Evolutionary conservation across 2,888 invertebrate genomes (phyloP).

Genomic region (Luperina testacea): DNA sequence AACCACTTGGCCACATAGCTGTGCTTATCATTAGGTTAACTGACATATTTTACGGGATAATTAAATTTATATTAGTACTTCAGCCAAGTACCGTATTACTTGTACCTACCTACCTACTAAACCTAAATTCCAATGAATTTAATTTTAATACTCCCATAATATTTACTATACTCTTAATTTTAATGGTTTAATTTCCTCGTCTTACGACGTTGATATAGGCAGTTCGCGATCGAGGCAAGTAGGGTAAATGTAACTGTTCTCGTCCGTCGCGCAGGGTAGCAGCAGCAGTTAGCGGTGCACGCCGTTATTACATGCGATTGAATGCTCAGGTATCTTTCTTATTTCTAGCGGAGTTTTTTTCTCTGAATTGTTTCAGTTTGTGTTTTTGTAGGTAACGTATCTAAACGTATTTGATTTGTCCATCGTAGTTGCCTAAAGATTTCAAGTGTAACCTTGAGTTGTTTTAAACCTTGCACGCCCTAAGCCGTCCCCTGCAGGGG

Average conservation of each 20-base stretch:
- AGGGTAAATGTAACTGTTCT: conserved; percentile 75
- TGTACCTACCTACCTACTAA: neutral
- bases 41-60: neutral
- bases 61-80: neutral
- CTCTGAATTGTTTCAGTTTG: conserved; percentile 1
- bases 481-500: too few species aligned
- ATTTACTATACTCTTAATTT: conserved; percentile 12
- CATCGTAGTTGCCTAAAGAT: neutral
- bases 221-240: conserved; percentile 70
- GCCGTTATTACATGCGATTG: conserved; percentile 74
- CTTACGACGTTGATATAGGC: conserved; percentile 34
- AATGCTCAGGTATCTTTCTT: conserved; percentile 60
- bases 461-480: neutral
- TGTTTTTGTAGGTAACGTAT: neutral
- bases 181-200: conserved; percentile 27
- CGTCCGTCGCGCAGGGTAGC: conserved; percentile 62
- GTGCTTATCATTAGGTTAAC: neutral
- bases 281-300: conserved; percentile 69
- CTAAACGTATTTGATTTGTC: too few species aligned
- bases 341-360: conserved; percentile 27
- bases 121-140: neutral
- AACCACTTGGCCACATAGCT: neutral
- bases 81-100: neutral
- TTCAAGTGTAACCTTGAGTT: too few species aligned
- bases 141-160: conserved; percentile 10